A percentile compares a stretch with the other conserved stretches of the same genome.
Conservation (phyloP, 2,113 vertebrate species). For the Epinephelus fuscoguttatus region DNA sequence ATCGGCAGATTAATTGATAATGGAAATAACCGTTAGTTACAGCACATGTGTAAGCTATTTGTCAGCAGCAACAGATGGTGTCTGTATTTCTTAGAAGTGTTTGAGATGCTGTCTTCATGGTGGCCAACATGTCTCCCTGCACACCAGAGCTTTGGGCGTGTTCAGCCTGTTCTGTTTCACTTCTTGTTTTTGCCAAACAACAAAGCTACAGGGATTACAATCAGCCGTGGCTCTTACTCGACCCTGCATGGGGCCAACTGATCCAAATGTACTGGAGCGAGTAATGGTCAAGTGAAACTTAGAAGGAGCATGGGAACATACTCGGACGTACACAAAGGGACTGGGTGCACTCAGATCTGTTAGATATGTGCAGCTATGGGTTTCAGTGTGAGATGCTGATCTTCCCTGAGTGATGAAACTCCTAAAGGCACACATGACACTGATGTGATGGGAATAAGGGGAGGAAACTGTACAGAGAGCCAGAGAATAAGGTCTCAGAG, state of each 20-base stretch:
- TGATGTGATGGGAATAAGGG: slow-evolving; percentile 24
- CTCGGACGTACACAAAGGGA: not conserved
- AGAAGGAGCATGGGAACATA: slow-evolving; percentile 5
- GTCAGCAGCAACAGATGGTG: not conserved
- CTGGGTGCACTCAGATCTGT: not conserved
- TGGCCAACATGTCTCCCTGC: slow-evolving; percentile 1
- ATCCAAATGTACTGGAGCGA: slow-evolving; percentile 7
- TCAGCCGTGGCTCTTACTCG: slow-evolving; percentile 19
- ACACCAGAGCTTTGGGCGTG: slow-evolving; percentile 17
- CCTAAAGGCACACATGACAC: not conserved
- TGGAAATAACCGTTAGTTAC: not conserved
- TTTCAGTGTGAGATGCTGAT: slow-evolving; percentile 32
- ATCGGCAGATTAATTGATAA: not conserved
- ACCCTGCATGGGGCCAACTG: not conserved
- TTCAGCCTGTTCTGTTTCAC: slow-evolving; percentile 22
- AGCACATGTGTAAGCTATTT: not conserved
- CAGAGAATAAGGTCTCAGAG: slow-evolving; percentile 36
- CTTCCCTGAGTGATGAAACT: slow-evolving; percentile 17
- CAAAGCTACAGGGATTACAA: slow-evolving; percentile 40
- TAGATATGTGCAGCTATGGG: not conserved
- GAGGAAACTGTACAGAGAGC: slow-evolving; percentile 19
- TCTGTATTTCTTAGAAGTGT: slow-evolving; percentile 24
- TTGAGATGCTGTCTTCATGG: slow-evolving; percentile 4
- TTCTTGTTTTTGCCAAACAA: slow-evolving; percentile 53
- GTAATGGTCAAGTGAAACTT: slow-evolving; percentile 4